Conservation (phyloP, 2,797 vertebrate species). For the Smutsia gigantea region DNA sequence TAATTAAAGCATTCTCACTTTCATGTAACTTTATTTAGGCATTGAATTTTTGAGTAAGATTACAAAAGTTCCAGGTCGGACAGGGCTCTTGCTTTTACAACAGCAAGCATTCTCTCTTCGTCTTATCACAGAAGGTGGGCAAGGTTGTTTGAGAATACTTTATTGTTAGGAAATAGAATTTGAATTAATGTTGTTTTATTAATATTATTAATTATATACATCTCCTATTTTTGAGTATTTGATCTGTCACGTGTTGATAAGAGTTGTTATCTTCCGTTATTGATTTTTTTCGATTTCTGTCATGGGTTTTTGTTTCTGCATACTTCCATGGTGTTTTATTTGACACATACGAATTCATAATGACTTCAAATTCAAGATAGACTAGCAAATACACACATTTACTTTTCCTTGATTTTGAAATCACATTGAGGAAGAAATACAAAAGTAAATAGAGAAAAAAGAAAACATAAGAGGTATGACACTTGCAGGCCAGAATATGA, state of each 20-base stretch:
- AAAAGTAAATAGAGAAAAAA: slow-evolving; percentile 6
- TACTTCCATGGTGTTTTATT: slow-evolving; percentile 42
- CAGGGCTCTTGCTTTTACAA: slow-evolving; percentile 84
- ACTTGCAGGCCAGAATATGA: neutral
- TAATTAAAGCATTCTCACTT: slow-evolving; percentile 55
- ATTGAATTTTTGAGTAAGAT: slow-evolving; percentile 86
- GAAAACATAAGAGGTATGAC: neutral
- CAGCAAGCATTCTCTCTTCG: slow-evolving; percentile 91
- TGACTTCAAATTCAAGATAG: slow-evolving; percentile 46
- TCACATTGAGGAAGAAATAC: slow-evolving; percentile 23
- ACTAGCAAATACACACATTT: neutral
- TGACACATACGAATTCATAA: slow-evolving; percentile 16
- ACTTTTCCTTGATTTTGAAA: slow-evolving; percentile 3
- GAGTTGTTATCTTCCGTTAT: neutral
- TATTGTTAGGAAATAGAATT: slow-evolving; percentile 7
- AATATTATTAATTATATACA: slow-evolving; percentile 10
- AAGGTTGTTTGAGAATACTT: slow-evolving; percentile 80
- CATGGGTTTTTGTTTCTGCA: neutral
- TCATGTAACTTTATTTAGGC: slow-evolving; percentile 75
- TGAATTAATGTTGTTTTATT: slow-evolving; percentile 32
- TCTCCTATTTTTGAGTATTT: slow-evolving; percentile 16
- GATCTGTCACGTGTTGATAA: slow-evolving; percentile 10
- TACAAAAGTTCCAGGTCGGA: slow-evolving; percentile 79
- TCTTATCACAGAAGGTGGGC: slow-evolving; percentile 92
- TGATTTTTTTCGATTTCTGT: neutral